Evolutionary conservation across 1,140 invertebrate genomes (phyloP), one percentile per base, ranked within the genome.

Genomic region (Pseudobourletiella spinata): DNA sequence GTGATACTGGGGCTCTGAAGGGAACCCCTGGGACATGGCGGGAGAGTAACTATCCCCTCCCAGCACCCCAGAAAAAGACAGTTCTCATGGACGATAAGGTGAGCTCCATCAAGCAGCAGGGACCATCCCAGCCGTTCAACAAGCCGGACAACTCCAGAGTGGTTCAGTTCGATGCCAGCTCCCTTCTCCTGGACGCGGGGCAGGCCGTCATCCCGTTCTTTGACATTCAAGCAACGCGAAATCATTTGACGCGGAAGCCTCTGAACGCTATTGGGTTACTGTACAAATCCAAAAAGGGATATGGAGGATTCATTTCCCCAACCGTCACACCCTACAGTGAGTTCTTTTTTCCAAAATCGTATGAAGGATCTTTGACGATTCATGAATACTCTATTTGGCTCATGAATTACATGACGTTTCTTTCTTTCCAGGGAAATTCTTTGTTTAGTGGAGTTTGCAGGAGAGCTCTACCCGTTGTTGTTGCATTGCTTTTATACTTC

Each of bases 191-290:
- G 43, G 60, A 62, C 39, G 60, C 52, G 2, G 60, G 60, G 6
- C 60, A 62, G 25, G 15, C 39, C n/a, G 60, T 63, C 22, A 43
- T 63, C 18, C 61, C 61, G 2, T 63, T 63, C 44, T 63, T 63
- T 58, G 61, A 63, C 30, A 8, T 63, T 14, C 61, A 63, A 52
- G n/a, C 54, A 18, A 18, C 43, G 6, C 15, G 25, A 8, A 16
- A 28, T 42, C 30, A 52, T 35, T 15, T 25, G 3, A 24, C n/a
- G 20, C 54, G 35, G 25, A 56, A 59, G 16, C 29, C 61, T 4
- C 26, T 63, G 22, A 25, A 30, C 26, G 39, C 54, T 8, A 30
- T 63, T 26, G 61, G 61, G 1, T 11, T 63, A 24, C 18, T 63
- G 4, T 58, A 50, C 55, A 63, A 63, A 54, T 26, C 61, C 16